Evolutionary conservation across 2,797 vertebrate species (phyloP).

Genomic region (Lepilemur ruficaudatus): DNA sequence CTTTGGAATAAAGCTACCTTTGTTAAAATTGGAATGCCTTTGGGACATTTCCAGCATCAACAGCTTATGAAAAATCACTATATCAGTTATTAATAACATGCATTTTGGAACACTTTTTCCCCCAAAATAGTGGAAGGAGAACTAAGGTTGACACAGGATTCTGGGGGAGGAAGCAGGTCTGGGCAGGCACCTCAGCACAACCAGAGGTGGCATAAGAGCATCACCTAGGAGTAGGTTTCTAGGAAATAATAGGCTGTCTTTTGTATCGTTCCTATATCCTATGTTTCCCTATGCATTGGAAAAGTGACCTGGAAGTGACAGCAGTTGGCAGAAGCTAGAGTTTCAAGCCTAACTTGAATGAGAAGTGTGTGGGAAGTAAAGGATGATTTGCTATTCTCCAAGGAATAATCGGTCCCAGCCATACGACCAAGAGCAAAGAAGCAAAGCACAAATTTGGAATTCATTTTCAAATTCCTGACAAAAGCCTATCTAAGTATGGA

Average conservation of each 20-base stretch:
- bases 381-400: not conserved
- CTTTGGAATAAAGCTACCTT: not conserved
- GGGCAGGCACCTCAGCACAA: not conserved
- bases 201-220: not conserved
- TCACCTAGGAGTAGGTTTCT: not conserved
- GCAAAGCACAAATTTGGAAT: not conserved
- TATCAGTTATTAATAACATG: not conserved
- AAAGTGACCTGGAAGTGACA: not conserved
- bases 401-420: not conserved
- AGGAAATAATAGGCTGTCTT: not conserved
- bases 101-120: not conserved
- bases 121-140: not conserved
- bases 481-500: not conserved
- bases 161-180: not conserved
- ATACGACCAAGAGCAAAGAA: not conserved
- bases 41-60: not conserved
- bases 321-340: not conserved
- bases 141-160: not conserved
- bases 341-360: not conserved
- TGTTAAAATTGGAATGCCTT: not conserved
- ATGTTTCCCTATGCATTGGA: not conserved
- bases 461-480: slow-evolving; percentile 12
- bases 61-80: not conserved
- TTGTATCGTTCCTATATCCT: not conserved
- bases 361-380: not conserved